Conservation (phyloP, 2,113 vertebrate genomes). For the Furnarius figulus region DNA sequence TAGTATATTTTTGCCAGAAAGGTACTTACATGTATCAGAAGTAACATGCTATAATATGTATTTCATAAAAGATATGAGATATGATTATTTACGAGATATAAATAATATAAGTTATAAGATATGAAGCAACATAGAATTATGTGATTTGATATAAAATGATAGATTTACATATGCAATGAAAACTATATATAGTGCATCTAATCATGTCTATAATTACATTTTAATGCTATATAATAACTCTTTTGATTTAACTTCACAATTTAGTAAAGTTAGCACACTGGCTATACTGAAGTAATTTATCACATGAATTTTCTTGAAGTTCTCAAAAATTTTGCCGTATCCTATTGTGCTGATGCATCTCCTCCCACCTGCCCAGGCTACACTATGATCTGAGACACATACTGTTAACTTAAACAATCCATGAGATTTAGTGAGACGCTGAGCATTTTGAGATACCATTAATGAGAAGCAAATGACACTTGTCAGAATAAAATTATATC, state of each 20-base stretch:
- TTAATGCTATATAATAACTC: background rate
- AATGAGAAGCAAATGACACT: background rate
- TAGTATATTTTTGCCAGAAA: background rate
- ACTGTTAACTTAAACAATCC: background rate
- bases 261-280: background rate
- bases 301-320: background rate
- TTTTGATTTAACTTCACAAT: background rate
- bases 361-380: fast-evolving
- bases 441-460: background rate
- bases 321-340: background rate
- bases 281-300: background rate
- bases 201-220: background rate
- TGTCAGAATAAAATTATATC: background rate
- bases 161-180: background rate
- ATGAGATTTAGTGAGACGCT: background rate
- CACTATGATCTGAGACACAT: background rate
- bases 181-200: background rate
- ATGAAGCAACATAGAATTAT: background rate
- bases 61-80: background rate
- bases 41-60: background rate
- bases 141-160: background rate
- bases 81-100: no score
- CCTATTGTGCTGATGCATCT: background rate
- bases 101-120: background rate
- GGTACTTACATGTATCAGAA: background rate